These are phyloP conservation scores for Porites lobata DNA, from an alignment of 92 coral and sea anemone species.

Conservation along the genomic window DNA sequence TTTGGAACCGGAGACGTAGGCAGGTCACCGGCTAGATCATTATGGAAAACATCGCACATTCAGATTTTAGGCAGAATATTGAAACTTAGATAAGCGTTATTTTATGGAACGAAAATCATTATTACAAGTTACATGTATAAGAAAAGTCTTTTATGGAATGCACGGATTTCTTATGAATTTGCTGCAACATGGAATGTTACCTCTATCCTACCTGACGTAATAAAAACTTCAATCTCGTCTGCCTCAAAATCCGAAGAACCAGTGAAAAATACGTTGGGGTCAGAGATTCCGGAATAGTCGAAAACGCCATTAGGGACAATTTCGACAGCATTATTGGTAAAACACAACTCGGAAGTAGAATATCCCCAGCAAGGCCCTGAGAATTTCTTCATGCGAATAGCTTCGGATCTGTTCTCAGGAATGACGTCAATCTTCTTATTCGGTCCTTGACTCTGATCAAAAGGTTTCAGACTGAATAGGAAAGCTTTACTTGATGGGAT, in stretches of 20 bases:
- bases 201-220: constrained; percentile 27
- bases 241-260: constrained; percentile 29
- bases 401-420: neutral
- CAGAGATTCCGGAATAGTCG: neutral
- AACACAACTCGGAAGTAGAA: neutral
- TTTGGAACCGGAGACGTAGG: no score
- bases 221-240: constrained; percentile 60
- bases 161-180: neutral
- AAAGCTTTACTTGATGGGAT: constrained; percentile 35
- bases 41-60: no score
- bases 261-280: neutral
- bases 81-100: no score
- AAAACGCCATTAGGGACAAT: neutral
- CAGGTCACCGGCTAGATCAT: no score
- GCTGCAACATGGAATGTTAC: neutral
- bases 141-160: no score
- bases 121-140: no score
- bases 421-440: neutral
- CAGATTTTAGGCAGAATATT: no score
- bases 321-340: neutral
- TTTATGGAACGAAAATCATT: no score
- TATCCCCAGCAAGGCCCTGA: constrained; percentile 33
- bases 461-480: constrained; percentile 29
- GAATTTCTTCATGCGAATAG: neutral
- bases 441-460: neutral